These are phyloP conservation scores for Neodiprion virginianus DNA, from an alignment of 1,140 invertebrate species.

Conservation along the genomic window DNA sequence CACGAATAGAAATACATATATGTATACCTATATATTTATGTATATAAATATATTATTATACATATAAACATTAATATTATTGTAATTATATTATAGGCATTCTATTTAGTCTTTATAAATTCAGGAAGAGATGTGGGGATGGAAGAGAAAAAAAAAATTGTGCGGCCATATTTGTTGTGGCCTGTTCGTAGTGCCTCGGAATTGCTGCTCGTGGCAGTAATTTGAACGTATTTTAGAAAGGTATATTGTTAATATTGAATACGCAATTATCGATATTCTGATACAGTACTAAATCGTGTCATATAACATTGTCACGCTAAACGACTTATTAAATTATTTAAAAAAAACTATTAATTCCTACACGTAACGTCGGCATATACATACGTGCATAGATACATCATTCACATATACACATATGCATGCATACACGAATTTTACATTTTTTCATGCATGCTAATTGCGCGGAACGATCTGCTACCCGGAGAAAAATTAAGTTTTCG, in stretches of 20 bases:
- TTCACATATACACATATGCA: too few relatives aligned
- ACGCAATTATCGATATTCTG: constrained; percentile 58
- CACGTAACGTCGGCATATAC: neutral
- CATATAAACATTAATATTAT: constrained; percentile 38
- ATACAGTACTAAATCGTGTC: constrained; percentile 46
- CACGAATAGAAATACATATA: neutral
- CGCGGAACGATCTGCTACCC: too few relatives aligned
- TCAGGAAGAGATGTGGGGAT: neutral
- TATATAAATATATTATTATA: constrained; percentile 36
- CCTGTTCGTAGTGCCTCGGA: constrained; percentile 64
- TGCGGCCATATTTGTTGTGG: constrained; percentile 60
- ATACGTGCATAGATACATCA: neutral
- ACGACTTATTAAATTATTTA: constrained; percentile 22
- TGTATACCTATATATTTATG: constrained; percentile 11
- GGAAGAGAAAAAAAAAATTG: constrained; percentile 21
- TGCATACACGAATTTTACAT: too few relatives aligned
- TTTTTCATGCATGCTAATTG: too few relatives aligned
- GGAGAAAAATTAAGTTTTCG: too few relatives aligned
- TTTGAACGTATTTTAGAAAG: constrained; percentile 62
- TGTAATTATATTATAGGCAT: constrained; percentile 50
- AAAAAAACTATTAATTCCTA: constrained; percentile 6
- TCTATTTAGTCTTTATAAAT: constrained; percentile 20
- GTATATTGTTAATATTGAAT: constrained; percentile 56
- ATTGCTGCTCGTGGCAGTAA: constrained; percentile 61
- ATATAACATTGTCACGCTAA: constrained; percentile 17